Percentiles rank a stretch among this genome's conserved stretches.
Evolutionary conservation across 2,888 invertebrate genomes (phyloP).

Genomic region (Spodoptera littoralis): DNA sequence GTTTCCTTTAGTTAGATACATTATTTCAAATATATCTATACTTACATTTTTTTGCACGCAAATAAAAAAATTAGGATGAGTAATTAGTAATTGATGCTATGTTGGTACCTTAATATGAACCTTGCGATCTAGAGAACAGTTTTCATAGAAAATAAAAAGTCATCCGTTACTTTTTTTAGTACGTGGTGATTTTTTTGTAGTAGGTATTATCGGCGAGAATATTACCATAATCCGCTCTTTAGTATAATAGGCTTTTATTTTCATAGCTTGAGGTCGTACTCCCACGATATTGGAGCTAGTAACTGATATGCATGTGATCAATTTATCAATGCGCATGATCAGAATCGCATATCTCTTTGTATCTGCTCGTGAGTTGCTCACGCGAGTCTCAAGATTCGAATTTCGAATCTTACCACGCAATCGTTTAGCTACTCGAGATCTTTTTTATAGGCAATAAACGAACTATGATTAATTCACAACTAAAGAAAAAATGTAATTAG

Average conservation of each 20-base stretch:
- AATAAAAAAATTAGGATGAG: too few relatives aligned
- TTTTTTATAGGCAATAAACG: slow-evolving; percentile 64
- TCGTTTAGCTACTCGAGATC: slow-evolving; percentile 68
- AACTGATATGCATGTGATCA: slow-evolving; percentile 80
- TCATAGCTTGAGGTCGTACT: slow-evolving; percentile 60
- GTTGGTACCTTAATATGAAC: too few relatives aligned
- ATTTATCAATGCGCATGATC: slow-evolving; percentile 84
- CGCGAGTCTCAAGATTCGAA: slow-evolving; percentile 69
- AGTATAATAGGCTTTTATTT: slow-evolving; percentile 45
- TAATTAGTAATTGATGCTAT: too few relatives aligned
- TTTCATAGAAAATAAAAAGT: too few relatives aligned
- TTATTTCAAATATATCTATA: too few relatives aligned
- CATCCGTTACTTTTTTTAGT: too few relatives aligned
- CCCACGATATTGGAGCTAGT: slow-evolving; percentile 76
- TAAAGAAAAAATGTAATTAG: slow-evolving; percentile 50
- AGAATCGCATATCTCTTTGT: slow-evolving; percentile 77
- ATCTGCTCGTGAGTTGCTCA: slow-evolving; percentile 68
- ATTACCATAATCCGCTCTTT: slow-evolving; percentile 22
- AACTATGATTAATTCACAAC: slow-evolving; percentile 73
- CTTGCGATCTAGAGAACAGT: too few relatives aligned
- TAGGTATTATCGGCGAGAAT: too few relatives aligned
- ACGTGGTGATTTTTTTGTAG: too few relatives aligned
- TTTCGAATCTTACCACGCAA: slow-evolving; percentile 72
- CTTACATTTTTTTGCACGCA: too few relatives aligned
- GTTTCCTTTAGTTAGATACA: too few relatives aligned